Conservation (phyloP, 2,113 vertebrate genomes). For the Toxotes jaculatrix region DNA sequence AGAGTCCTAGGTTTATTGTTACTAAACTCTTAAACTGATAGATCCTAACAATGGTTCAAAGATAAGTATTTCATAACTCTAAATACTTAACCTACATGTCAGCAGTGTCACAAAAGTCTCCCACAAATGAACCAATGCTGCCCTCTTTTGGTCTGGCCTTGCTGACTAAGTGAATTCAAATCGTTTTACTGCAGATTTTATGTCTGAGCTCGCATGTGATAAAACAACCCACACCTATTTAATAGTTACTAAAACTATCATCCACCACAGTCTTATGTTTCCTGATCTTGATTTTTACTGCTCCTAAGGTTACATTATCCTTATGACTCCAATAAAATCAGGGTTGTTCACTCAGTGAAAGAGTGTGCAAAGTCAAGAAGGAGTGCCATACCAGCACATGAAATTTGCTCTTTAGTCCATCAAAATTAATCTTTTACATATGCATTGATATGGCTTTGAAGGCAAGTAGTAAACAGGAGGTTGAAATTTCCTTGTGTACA, state of each 20-base stretch:
- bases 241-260: constrained; percentile 34
- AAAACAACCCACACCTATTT: constrained; percentile 27
- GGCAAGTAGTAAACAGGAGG: constrained; percentile 16
- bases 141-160: constrained; percentile 62
- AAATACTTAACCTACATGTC: background rate
- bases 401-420: constrained; percentile 11
- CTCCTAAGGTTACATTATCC: constrained; percentile 46
- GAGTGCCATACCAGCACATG: background rate
- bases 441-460: constrained; percentile 34
- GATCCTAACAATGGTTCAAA: background rate
- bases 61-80: background rate
- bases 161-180: constrained; percentile 2
- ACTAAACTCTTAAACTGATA: background rate
- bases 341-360: constrained; percentile 35
- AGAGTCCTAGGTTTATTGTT: background rate
- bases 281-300: constrained; percentile 65
- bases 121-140: constrained; percentile 50
- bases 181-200: constrained; percentile 19
- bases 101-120: background rate
- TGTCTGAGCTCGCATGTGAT: constrained; percentile 22
- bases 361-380: background rate
- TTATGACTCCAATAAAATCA: constrained; percentile 66
- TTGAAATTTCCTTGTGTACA: background rate
- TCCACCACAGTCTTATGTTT: constrained; percentile 7
- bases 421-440: constrained; percentile 60